phyloP scores from a whole-genome alignment of 2,113 vertebrate species.

The Sceloporus undulatus region DNA sequence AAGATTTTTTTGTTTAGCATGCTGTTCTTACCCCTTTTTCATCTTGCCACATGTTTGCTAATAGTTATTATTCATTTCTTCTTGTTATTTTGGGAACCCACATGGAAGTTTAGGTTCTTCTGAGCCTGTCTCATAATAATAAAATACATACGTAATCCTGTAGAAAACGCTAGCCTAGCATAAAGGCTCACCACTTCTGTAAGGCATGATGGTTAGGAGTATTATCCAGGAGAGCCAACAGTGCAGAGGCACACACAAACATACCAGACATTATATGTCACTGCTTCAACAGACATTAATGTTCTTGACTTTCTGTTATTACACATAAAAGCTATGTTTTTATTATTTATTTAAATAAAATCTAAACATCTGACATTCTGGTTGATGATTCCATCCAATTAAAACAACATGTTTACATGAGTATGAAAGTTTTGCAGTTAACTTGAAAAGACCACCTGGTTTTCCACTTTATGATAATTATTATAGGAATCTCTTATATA shows the following conservation, averaged over 20 bases:
- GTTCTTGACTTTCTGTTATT: conserved; percentile 16
- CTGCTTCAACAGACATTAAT: conserved; percentile 26
- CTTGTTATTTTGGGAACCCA: conserved; percentile 43
- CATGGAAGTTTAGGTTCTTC: conserved; percentile 34
- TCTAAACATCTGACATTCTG: conserved; percentile 37
- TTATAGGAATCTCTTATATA: background rate
- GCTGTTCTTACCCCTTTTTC: conserved; percentile 15
- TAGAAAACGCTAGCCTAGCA: background rate
- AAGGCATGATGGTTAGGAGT: conserved; percentile 14
- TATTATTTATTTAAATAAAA: background rate
- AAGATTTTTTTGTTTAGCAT: conserved; percentile 47
- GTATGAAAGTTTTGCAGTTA: conserved; percentile 53
- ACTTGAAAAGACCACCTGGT: conserved; percentile 1
- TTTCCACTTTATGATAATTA: background rate
- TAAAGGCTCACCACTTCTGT: background rate
- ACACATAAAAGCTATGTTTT: conserved; percentile 44
- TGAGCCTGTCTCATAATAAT: background rate
- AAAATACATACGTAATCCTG: conserved; percentile 21
- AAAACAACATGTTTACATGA: conserved; percentile 47
- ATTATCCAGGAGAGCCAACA: background rate
- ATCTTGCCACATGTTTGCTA: background rate
- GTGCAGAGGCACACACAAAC: background rate
- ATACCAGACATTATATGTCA: conserved; percentile 31
- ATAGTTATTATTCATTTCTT: background rate
- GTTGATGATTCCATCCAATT: conserved; percentile 54